Conservation (phyloP, 2,113 vertebrate species). For the Echinops telfairi region DNA sequence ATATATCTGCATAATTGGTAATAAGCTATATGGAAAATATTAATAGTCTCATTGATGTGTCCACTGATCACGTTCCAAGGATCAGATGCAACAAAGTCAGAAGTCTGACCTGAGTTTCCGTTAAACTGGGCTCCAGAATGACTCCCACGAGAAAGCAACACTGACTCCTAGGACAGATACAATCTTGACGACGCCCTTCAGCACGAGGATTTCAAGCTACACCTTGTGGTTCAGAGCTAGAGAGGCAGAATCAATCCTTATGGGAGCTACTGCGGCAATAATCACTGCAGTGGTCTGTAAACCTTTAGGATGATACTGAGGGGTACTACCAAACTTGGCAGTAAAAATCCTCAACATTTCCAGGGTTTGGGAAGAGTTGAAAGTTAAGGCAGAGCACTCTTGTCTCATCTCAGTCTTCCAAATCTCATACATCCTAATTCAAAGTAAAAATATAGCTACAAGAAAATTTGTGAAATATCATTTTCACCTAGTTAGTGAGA, state of each 20-base stretch:
- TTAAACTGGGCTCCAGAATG: not conserved
- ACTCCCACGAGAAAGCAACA: not conserved
- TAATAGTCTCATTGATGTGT: not conserved
- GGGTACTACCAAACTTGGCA: not conserved
- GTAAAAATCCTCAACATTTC: not conserved
- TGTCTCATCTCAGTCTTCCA: not conserved
- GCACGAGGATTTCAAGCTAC: not conserved
- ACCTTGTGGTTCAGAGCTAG: not conserved
- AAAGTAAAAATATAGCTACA: not conserved
- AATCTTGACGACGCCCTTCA: not conserved
- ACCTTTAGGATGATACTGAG: not conserved
- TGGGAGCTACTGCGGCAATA: not conserved
- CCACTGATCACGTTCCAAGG: not conserved
- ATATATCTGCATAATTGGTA: not conserved
- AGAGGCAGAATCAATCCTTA: not conserved
- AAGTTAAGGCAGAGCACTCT: not conserved
- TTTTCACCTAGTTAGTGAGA: not conserved
- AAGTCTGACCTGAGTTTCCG: not conserved
- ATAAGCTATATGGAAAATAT: not conserved
- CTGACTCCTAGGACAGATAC: not conserved
- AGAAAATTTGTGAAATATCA: not conserved
- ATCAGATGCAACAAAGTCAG: not conserved
- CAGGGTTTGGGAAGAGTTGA: not conserved
- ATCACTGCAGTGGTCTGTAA: not conserved
- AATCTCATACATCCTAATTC: not conserved